Percentiles rank a stretch among this genome's conserved stretches.
Conservation (phyloP, 2,113 vertebrate genomes). For the Candoia aspera region DNA sequence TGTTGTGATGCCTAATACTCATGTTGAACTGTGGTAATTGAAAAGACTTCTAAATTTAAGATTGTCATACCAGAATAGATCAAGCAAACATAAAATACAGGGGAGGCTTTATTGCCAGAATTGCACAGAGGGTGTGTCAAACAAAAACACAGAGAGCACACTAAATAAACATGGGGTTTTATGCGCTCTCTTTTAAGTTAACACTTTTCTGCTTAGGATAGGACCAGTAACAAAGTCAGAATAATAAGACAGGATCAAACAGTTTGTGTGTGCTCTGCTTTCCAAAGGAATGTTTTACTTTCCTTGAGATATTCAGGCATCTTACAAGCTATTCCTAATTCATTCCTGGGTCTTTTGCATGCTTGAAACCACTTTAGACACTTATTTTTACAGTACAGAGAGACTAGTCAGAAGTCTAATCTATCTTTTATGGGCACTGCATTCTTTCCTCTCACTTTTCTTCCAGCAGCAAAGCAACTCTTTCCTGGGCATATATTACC, state of each 20-base stretch:
- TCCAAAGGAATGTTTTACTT: conserved; percentile 9
- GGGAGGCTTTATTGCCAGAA: neutral
- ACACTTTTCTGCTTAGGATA: neutral
- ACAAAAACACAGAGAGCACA: neutral
- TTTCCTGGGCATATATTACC: neutral
- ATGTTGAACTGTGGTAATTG: neutral
- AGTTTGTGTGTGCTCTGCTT: neutral
- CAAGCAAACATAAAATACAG: neutral
- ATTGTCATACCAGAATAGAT: neutral
- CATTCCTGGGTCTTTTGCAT: neutral
- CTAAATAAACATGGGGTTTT: neutral
- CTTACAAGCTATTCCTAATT: neutral
- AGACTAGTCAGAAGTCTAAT: neutral
- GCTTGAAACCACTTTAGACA: neutral
- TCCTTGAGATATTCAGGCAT: neutral
- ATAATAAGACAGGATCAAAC: conserved; percentile 22
- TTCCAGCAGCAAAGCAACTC: neutral
- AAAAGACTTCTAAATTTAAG: conserved; percentile 1
- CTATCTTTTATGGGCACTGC: neutral
- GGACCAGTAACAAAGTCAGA: neutral
- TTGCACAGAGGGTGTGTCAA: conserved; percentile 3
- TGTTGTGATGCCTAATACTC: neutral
- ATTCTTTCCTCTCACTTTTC: neutral
- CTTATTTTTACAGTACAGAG: neutral
- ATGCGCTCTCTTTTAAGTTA: neutral